Evolutionary conservation across 2,888 invertebrate species (phyloP).

Genomic region (Alentia gelatinosa): DNA sequence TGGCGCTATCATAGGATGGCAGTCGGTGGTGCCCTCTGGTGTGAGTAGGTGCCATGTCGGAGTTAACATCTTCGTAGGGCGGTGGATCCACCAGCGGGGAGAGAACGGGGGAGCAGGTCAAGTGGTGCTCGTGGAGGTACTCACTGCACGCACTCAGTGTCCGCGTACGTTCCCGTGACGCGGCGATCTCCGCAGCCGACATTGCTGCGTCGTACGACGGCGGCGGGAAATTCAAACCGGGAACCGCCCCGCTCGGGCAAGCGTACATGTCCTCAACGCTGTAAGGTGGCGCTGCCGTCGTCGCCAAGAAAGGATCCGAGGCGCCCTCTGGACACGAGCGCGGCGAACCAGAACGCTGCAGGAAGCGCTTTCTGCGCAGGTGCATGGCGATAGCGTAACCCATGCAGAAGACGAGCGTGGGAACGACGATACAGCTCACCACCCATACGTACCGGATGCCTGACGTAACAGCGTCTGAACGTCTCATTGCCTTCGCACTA

Average conservation of each 20-base stretch:
- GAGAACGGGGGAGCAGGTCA: neutral
- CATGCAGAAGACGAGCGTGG: constrained; percentile 21
- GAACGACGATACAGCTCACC: constrained; percentile 34
- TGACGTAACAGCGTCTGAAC: neutral
- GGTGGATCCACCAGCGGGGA: neutral
- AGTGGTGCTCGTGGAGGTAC: neutral
- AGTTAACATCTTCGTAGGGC: neutral
- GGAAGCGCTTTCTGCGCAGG: constrained; percentile 5
- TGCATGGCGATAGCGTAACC: constrained; percentile 41
- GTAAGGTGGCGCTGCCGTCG: neutral
- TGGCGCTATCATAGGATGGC: constrained; percentile 39
- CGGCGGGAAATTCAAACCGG: neutral
- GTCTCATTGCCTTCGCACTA: neutral
- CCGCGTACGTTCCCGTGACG: neutral
- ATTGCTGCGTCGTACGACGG: constrained; percentile 30
- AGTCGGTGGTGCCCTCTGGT: neutral
- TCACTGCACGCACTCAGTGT: constrained; percentile 1
- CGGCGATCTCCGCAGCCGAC: neutral
- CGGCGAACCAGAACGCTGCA: neutral
- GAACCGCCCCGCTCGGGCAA: neutral
- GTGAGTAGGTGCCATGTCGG: neutral
- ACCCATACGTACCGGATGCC: constrained; percentile 33
- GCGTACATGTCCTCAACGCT: neutral
- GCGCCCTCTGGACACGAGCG: neutral
- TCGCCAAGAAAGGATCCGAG: neutral